Conservation (phyloP, 2,113 vertebrate genomes). For the Clinocottus analis region DNA sequence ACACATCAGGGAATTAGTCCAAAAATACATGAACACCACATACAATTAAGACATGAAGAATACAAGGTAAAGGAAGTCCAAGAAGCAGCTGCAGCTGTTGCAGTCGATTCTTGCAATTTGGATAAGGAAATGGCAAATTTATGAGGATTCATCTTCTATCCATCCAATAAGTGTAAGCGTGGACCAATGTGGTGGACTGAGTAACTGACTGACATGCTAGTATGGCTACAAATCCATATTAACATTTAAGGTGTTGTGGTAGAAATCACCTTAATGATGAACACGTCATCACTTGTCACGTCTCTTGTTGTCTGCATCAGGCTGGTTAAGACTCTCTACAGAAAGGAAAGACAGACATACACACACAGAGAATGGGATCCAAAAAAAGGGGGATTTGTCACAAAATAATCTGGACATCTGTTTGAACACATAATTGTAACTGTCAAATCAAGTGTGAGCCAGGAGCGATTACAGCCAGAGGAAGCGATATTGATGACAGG, state of each 20-base stretch:
- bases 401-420: constrained; percentile 16
- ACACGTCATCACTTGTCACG: constrained; percentile 54
- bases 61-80: background rate
- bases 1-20: background rate
- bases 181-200: background rate
- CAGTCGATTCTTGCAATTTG: too few relatives aligned
- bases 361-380: background rate
- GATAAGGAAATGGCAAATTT: background rate
- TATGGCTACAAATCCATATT: background rate
- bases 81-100: background rate
- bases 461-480: constrained; percentile 57
- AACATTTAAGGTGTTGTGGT: background rate
- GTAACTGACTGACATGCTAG: background rate
- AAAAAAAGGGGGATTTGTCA: constrained; percentile 3
- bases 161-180: background rate
- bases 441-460: constrained; percentile 59
- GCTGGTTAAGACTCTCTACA: constrained; percentile 78
- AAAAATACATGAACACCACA: background rate
- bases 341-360: constrained; percentile 34
- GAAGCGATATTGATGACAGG: constrained; percentile 63
- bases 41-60: background rate
- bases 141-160: background rate
- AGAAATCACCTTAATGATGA: constrained; percentile 78
- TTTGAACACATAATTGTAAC: constrained; percentile 34
- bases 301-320: constrained; percentile 78